Evolutionary conservation across 2,888 invertebrate genomes (phyloP).

Genomic region (Bugulina stolonifera): DNA sequence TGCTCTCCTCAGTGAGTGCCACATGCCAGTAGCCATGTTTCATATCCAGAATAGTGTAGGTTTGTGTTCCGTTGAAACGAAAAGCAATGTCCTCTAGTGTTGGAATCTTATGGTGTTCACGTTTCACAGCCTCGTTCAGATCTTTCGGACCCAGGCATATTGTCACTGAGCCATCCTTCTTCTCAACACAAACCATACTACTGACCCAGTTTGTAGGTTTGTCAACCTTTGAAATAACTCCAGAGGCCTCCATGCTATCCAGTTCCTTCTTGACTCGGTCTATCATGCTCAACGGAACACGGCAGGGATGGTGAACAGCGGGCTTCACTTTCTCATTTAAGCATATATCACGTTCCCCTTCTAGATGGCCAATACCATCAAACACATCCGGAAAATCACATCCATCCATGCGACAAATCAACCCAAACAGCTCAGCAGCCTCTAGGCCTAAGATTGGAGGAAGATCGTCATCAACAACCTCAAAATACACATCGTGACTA

Average conservation of each 20-base stretch:
- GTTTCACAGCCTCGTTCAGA: constrained; percentile 30
- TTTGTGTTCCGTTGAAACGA: constrained; percentile 30
- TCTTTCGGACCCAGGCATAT: constrained; percentile 30
- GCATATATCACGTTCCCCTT: constrained; percentile 28
- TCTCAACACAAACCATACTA: constrained; percentile 31
- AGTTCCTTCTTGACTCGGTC: constrained; percentile 27
- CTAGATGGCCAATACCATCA: constrained; percentile 27
- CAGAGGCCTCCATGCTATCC: constrained; percentile 28
- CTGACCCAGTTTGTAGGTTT: constrained; percentile 33
- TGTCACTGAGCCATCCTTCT: constrained; percentile 30
- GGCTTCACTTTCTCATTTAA: constrained; percentile 26
- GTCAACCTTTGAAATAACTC: constrained; percentile 29
- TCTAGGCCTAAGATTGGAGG: constrained; percentile 1
- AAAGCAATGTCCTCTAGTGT: constrained; percentile 29
- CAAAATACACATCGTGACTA: constrained; percentile 16
- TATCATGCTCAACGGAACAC: constrained; percentile 28
- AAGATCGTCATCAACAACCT: background rate
- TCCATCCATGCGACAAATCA: constrained; percentile 21
- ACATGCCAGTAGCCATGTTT: constrained; percentile 33
- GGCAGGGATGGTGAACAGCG: constrained; percentile 28
- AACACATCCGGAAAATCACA: constrained; percentile 27
- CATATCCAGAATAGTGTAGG: constrained; percentile 31
- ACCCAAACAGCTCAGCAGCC: constrained; percentile 22
- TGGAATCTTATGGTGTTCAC: constrained; percentile 30
- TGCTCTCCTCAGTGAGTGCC: constrained; percentile 30